Evolutionary conservation across 2,888 invertebrate genomes (phyloP).

Genomic region (Macrophya annulata): DNA sequence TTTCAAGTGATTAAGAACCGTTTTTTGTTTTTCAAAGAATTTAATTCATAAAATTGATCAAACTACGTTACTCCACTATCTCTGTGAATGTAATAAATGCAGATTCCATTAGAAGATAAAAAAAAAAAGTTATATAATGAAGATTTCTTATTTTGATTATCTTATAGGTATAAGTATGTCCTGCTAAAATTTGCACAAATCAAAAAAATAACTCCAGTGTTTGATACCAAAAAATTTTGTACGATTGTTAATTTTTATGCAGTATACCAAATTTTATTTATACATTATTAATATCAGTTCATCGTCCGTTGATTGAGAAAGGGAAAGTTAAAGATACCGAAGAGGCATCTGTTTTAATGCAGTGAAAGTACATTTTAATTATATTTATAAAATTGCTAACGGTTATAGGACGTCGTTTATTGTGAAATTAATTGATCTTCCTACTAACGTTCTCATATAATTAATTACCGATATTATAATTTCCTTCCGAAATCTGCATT

Average conservation of each 20-base stretch:
- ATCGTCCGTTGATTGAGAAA: conserved; percentile 3
- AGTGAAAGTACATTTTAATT: conserved; percentile 43
- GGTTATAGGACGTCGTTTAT: neutral
- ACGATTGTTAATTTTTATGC: neutral
- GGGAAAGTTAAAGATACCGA: conserved; percentile 39
- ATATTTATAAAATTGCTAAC: neutral
- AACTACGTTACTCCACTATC: neutral
- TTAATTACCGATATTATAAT: neutral
- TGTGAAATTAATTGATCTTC: neutral
- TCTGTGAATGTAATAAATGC: neutral
- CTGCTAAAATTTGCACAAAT: neutral
- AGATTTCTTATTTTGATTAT: neutral
- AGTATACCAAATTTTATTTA: neutral
- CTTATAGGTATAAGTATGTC: too few relatives aligned
- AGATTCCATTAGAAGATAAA: neutral
- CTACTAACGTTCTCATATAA: neutral
- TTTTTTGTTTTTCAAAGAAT: neutral
- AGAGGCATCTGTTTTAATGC: conserved; percentile 16
- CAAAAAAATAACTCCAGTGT: neutral
- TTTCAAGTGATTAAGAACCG: neutral
- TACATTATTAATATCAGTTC: neutral
- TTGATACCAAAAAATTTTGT: neutral
- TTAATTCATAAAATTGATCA: neutral
- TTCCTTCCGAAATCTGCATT: neutral
- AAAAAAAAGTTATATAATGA: neutral